Conservation (phyloP, 2,797 vertebrate species). For the Lindbergichthys nudifrons region DNA sequence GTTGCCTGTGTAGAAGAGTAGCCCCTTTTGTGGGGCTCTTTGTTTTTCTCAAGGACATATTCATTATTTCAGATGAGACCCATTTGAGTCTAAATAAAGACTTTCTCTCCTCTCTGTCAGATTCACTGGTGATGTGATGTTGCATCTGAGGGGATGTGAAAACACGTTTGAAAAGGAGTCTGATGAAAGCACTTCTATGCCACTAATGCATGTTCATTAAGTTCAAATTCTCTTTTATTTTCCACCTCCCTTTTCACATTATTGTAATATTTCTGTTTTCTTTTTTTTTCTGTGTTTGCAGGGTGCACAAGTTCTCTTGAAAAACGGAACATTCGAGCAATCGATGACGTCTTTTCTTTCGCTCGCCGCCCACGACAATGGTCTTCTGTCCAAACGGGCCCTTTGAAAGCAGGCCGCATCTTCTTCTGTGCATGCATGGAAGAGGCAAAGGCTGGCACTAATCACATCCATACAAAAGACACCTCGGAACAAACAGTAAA, state of each 20-base stretch:
- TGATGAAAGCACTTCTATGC: slow-evolving; percentile 80
- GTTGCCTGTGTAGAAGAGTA: slow-evolving; percentile 74
- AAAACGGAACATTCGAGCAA: slow-evolving; percentile 34
- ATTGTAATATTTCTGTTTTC: slow-evolving; percentile 65
- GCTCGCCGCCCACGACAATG: slow-evolving; percentile 35
- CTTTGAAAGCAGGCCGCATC: slow-evolving; percentile 61
- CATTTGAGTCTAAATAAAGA: slow-evolving; percentile 86
- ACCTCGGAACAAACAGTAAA: slow-evolving; percentile 70
- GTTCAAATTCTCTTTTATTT: slow-evolving; percentile 76
- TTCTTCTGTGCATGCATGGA: slow-evolving; percentile 40
- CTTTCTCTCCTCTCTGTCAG: slow-evolving; percentile 78
- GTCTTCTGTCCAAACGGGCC: slow-evolving; percentile 50
- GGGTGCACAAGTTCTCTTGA: slow-evolving; percentile 42
- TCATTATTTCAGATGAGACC: slow-evolving; percentile 89
- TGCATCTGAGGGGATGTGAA: slow-evolving; percentile 80
- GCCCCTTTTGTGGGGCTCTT: slow-evolving; percentile 81
- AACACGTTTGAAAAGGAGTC: slow-evolving; percentile 79
- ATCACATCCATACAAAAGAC: slow-evolving; percentile 70
- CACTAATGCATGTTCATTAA: slow-evolving; percentile 82
- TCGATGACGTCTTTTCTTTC: slow-evolving; percentile 50
- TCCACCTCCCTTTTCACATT: slow-evolving; percentile 66
- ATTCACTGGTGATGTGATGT: slow-evolving; percentile 84
- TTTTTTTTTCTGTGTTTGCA: slow-evolving; percentile 33
- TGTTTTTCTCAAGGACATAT: slow-evolving; percentile 90
- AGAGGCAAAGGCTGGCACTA: slow-evolving; percentile 45